These are phyloP conservation scores for Ectemnius lituratus DNA, from an alignment of 2,888 invertebrate genomes.

Conservation along the genomic window DNA sequence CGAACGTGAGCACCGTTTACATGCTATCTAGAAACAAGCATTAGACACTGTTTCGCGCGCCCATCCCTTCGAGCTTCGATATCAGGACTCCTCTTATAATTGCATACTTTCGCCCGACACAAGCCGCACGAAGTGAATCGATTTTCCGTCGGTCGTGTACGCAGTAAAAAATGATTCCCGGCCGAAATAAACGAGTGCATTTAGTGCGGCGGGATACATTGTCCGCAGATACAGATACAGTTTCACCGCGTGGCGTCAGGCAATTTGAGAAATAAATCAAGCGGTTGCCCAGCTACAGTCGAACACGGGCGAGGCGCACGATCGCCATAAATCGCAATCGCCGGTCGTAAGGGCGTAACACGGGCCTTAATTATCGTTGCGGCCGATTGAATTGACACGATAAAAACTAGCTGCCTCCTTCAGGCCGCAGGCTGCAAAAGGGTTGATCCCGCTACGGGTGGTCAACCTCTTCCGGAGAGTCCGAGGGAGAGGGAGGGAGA, in stretches of 20 bases:
- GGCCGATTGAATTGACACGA: constrained; percentile 66
- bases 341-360: constrained; percentile 66
- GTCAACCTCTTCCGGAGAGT: constrained; percentile 2
- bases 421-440: constrained; percentile 18
- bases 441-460: constrained; percentile 8
- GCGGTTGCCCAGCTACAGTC: constrained; percentile 48
- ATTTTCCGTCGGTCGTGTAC: not conserved
- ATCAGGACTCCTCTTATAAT: not conserved
- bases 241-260: constrained; percentile 35
- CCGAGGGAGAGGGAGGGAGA: not conserved
- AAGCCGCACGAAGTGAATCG: not conserved
- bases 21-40: not conserved
- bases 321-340: constrained; percentile 69
- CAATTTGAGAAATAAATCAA: constrained; percentile 61
- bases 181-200: constrained; percentile 1
- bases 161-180: not conserved
- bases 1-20: not conserved
- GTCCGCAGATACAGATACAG: constrained; percentile 34
- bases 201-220: constrained; percentile 4
- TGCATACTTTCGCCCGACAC: not conserved
- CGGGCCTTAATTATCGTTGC: constrained; percentile 69
- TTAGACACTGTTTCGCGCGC: not conserved
- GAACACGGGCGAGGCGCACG: constrained; percentile 53
- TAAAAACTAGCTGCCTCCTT: constrained; percentile 65
- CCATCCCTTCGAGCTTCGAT: not conserved